These are phyloP conservation scores for Heliconius nattereri DNA, from an alignment of 1,140 invertebrate genomes.

Conservation along the genomic window DNA sequence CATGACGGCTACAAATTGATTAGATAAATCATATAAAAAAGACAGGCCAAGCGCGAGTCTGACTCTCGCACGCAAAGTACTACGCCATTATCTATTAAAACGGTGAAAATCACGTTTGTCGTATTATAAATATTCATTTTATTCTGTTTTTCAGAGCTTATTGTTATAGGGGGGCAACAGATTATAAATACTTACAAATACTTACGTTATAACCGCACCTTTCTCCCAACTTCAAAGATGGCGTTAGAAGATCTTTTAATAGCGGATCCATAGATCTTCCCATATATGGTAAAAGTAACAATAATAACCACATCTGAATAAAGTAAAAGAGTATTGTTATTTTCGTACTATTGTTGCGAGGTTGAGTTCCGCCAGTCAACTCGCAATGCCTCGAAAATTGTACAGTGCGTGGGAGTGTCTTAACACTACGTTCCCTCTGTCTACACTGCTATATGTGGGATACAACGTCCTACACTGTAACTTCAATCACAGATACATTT, in stretches of 20 bases:
- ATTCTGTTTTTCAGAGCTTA: too few species aligned
- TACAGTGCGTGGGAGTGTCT: neutral
- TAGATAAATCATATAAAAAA: too few species aligned
- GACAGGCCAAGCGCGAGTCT: too few species aligned
- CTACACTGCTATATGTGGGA: neutral
- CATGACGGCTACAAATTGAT: neutral
- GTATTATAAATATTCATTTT: too few species aligned
- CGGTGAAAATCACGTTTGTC: too few species aligned
- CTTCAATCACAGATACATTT: neutral
- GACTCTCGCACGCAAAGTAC: too few species aligned
- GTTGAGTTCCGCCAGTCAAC: neutral
- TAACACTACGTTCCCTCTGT: neutral
- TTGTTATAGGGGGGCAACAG: too few species aligned
- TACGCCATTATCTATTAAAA: too few species aligned
- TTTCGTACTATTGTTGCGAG: neutral
- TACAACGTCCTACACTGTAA: neutral
- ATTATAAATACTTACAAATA: neutral
- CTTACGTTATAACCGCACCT: conserved; percentile 55
- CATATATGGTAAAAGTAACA: neutral
- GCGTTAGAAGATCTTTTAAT: conserved; percentile 44
- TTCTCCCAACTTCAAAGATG: conserved; percentile 38
- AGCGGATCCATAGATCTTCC: conserved; percentile 34
- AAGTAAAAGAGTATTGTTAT: too few species aligned
- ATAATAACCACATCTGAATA: neutral
- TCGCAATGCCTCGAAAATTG: neutral